phyloP scores from a whole-genome alignment of 2,888 invertebrate genomes.

The Salpingus planirostris region DNA sequence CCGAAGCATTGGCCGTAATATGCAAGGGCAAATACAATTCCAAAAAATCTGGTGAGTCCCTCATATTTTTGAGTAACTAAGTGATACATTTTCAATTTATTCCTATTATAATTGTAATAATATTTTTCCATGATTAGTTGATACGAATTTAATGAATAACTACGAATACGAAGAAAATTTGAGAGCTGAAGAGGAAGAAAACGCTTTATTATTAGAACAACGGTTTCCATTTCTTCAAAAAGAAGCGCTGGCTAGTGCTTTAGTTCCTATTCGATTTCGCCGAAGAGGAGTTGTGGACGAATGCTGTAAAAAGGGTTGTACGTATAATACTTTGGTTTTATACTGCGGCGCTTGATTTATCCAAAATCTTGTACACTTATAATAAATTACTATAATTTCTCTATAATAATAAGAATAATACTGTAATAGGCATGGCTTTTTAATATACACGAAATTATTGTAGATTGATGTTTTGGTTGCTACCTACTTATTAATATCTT shows the following conservation, averaged over 20 bases:
- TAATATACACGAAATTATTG: neutral
- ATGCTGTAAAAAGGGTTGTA: slow-evolving; percentile 8
- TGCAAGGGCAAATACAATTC: slow-evolving; percentile 10
- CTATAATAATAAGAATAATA: neutral
- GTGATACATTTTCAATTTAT: neutral
- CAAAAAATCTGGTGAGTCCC: slow-evolving; percentile 5
- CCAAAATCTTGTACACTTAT: neutral
- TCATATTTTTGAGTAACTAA: neutral
- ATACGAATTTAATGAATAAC: slow-evolving; percentile 1
- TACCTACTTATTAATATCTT: too few relatives aligned
- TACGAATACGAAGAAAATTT: slow-evolving; percentile 7
- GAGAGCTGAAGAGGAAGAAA: slow-evolving; percentile 4
- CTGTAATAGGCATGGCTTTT: neutral
- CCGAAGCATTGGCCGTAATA: slow-evolving; percentile 4
- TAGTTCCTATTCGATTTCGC: slow-evolving; percentile 5
- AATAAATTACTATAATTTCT: neutral
- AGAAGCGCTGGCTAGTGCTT: slow-evolving; percentile 4
- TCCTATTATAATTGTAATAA: neutral
- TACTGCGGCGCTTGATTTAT: slow-evolving; percentile 6
- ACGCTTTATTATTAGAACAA: too few relatives aligned
- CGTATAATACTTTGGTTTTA: slow-evolving; percentile 3
- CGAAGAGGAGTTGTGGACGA: slow-evolving; percentile 7
- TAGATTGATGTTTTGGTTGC: too few relatives aligned
- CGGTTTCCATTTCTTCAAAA: slow-evolving; percentile 8
- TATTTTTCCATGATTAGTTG: slow-evolving; percentile 1